Percentiles rank a stretch among this genome's conserved stretches.
These are phyloP conservation scores for Flexamia atlantica DNA, from an alignment of 2,888 invertebrate genomes.

Conservation along the genomic window DNA sequence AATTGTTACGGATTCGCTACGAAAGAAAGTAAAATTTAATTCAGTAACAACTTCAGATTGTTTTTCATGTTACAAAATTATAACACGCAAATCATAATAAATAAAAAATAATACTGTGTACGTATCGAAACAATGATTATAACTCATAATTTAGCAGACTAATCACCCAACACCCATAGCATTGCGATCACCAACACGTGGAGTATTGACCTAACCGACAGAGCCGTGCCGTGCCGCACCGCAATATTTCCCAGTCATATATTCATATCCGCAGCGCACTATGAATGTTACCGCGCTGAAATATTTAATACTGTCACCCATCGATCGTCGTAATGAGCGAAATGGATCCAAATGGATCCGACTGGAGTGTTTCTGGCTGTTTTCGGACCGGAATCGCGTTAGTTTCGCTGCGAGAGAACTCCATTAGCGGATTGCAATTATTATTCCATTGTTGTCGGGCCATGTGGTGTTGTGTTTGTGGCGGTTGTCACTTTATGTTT, in stretches of 20 bases:
- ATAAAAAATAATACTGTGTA: too few relatives aligned
- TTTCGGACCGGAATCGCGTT: constrained; percentile 16
- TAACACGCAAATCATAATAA: too few relatives aligned
- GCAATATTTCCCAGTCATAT: constrained; percentile 37
- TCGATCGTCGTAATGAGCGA: constrained; percentile 10
- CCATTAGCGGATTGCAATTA: constrained; percentile 47
- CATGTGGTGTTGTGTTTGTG: background rate
- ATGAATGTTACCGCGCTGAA: constrained; percentile 9
- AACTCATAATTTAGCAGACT: background rate
- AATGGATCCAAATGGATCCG: background rate
- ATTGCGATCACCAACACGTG: background rate
- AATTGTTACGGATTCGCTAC: too few relatives aligned
- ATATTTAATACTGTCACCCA: constrained; percentile 19
- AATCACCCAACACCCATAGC: background rate
- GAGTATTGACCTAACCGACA: constrained; percentile 17
- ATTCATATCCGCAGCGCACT: constrained; percentile 34
- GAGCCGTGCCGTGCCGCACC: background rate
- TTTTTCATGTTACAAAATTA: too few relatives aligned
- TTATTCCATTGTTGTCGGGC: constrained; percentile 12
- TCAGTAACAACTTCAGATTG: too few relatives aligned
- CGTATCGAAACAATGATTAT: background rate
- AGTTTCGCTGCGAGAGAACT: constrained; percentile 27
- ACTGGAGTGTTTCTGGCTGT: constrained; percentile 13
- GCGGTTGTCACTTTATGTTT: constrained; percentile 21
- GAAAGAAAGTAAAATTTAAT: too few relatives aligned